Evolutionary conservation across 2,797 vertebrate species (phyloP), one percentile per base, ranked within the genome.

Genomic region (Lepilemur septentrionalis): DNA sequence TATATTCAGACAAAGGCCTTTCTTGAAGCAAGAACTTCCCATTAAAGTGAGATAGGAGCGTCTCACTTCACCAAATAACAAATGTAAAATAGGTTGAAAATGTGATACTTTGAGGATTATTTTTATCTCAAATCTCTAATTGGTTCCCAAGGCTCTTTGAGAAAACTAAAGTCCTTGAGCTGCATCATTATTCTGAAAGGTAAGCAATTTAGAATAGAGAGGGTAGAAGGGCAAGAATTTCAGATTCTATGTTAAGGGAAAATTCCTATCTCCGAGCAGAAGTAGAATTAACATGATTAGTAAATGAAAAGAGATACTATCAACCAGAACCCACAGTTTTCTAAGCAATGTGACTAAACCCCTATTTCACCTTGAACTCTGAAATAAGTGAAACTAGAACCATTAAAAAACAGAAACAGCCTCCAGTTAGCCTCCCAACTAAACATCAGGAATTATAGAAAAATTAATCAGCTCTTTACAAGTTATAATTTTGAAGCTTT

Each of bases 61-160:
- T 78, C 59, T 48, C 48, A 48, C 13, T 22, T 7, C 28, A 87
- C 35, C 57, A 25, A 91, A 87, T 93, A 67, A 65, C 35, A 30
- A 80, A 57, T 75, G 57, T 59, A 78, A 85, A 94, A 28, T 23
- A 55, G 30, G 17, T 43, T 46, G 70, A 63, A 91, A 92, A 79
- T 43, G 20, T 20, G 46, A 61, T 17, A 83, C 50, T 55, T 88
- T 41, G 38, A 46, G 43, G 41, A 48, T 69, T 73, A 65, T 67
- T 92, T 96, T 85, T 92, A 89, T 89, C 48, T 73, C 55, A 52
- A 4, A 32, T 52, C 14, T 96, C 73, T 89, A 46, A 94, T 93
- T 79, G 61, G 30, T 63, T 85, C 73, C 80, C 41, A 89, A 61
- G 13, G 13, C 72, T 84, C 15, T 57, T 2, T 14, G 65, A n/a